Evolutionary conservation across 2,888 invertebrate genomes (phyloP).

Genomic region (Caenorhabditis sp.): DNA sequence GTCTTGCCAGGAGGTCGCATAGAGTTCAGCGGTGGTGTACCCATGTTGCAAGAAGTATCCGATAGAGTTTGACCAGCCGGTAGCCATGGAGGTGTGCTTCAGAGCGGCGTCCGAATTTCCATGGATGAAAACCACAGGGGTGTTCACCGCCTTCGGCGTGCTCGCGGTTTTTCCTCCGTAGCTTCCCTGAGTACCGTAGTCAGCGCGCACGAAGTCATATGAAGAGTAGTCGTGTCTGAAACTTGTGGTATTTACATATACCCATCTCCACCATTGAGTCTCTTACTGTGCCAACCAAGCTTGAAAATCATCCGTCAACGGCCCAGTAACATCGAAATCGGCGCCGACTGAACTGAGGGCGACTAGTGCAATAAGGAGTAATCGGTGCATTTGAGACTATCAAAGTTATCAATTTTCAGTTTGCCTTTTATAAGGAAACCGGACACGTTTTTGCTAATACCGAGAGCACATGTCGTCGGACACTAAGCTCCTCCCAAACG

Average conservation of each 20-base stretch:
- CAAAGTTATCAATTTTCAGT: no score
- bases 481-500: no score
- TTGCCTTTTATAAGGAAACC: no score
- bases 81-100: conserved; percentile 54
- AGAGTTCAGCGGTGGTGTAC: conserved; percentile 72
- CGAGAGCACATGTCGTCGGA: no score
- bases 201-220: conserved; percentile 68
- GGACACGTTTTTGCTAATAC: no score
- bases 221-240: conserved; percentile 68
- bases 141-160: conserved; percentile 42
- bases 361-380: neutral
- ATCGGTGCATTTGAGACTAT: neutral
- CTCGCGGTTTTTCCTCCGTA: conserved; percentile 70
- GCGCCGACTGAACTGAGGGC: neutral
- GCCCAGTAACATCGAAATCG: neutral
- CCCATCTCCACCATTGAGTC: neutral
- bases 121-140: conserved; percentile 74
- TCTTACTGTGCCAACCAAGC: neutral
- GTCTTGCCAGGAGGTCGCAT: conserved; percentile 76
- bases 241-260: neutral
- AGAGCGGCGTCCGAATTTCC: conserved; percentile 77
- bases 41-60: conserved; percentile 68
- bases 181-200: conserved; percentile 73
- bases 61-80: conserved; percentile 70
- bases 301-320: neutral